phyloP scores from a whole-genome alignment of 2,888 invertebrate species.

The Drosophila meridionalis region DNA sequence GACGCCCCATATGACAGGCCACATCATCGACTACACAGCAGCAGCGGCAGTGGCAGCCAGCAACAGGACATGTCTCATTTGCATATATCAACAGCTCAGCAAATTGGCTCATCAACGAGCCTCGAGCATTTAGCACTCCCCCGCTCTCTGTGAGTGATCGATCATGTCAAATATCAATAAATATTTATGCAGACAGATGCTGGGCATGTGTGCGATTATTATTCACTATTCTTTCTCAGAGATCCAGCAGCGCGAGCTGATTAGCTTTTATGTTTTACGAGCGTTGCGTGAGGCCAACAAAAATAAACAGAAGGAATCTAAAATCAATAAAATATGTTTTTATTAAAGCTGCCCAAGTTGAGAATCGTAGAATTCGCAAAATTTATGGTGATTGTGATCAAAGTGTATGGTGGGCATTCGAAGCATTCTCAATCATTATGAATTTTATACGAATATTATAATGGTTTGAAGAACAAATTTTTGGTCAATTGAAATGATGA shows the following conservation, averaged over 20 bases:
- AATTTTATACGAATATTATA: background rate
- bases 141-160: slow-evolving; percentile 49
- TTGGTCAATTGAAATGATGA: background rate
- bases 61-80: slow-evolving; percentile 53
- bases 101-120: slow-evolving; percentile 61
- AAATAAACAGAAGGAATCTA: slow-evolving; percentile 29
- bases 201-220: slow-evolving; percentile 50
- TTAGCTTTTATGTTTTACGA: slow-evolving; percentile 67
- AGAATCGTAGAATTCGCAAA: background rate
- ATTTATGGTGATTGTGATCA: background rate
- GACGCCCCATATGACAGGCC: slow-evolving; percentile 35
- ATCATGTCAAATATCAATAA: slow-evolving; percentile 74
- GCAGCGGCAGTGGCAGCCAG: slow-evolving; percentile 10
- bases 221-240: slow-evolving; percentile 14
- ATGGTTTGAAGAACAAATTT: background rate
- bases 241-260: slow-evolving; percentile 48
- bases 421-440: background rate
- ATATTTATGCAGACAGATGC: slow-evolving; percentile 64
- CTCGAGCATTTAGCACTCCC: slow-evolving; percentile 49
- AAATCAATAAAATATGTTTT: slow-evolving; percentile 45
- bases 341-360: background rate
- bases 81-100: slow-evolving; percentile 73
- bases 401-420: background rate
- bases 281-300: slow-evolving; percentile 34
- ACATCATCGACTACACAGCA: slow-evolving; percentile 24